Evolutionary conservation across 2,797 vertebrate genomes (phyloP).

Genomic region (Thunnus albacares): DNA sequence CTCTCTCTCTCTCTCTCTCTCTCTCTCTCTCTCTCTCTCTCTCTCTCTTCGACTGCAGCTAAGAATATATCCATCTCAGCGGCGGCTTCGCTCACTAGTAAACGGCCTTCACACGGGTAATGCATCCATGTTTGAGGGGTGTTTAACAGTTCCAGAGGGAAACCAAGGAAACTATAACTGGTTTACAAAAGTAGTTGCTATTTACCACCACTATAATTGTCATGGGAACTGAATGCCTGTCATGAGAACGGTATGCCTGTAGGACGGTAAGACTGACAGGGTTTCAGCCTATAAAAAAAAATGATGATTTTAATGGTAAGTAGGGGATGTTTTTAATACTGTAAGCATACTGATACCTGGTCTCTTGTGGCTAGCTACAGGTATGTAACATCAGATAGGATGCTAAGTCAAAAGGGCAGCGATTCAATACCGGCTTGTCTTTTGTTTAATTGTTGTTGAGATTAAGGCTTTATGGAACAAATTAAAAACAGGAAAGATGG

Average conservation of each 20-base stretch:
- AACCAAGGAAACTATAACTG: slow-evolving; percentile 1
- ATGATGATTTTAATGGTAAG: neutral
- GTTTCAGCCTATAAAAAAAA: neutral
- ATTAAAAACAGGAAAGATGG: neutral
- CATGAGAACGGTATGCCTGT: neutral
- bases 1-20: neutral
- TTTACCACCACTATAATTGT: slow-evolving; percentile 9
- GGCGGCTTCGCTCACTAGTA: slow-evolving; percentile 10
- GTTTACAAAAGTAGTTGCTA: slow-evolving; percentile 21
- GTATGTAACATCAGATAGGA: too few relatives aligned
- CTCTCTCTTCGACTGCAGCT: slow-evolving; percentile 6
- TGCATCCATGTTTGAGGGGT: slow-evolving; percentile 1
- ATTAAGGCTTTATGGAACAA: neutral
- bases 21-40: neutral
- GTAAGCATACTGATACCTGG: neutral
- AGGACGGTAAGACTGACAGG: neutral
- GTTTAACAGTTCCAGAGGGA: slow-evolving; percentile 22
- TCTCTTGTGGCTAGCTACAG: neutral
- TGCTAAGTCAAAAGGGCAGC: neutral
- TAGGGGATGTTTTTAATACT: neutral
- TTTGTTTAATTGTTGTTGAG: neutral
- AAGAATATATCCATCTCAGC: neutral
- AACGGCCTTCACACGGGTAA: slow-evolving; percentile 9
- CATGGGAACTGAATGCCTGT: neutral
- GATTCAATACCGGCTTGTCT: neutral